Base-by-base conservation (phyloP, 2,888 invertebrate species). In the Hedya salicella region DNA sequence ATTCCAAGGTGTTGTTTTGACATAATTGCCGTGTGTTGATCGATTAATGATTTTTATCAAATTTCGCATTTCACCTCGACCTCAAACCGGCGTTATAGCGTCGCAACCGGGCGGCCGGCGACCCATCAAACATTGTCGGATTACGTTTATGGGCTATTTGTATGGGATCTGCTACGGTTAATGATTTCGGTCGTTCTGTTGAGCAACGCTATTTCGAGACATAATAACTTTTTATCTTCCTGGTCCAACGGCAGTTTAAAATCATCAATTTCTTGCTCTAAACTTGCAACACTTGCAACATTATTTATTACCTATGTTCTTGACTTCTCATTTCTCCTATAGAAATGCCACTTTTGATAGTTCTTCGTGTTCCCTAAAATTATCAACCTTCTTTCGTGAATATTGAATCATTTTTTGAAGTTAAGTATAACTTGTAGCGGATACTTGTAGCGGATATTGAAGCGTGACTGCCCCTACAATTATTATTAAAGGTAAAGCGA, bases 111-210 rank as follows among this genome's bases (percentile, higher is more conserved):
- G 71, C 75, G 71, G 69, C 72, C 75, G 76, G 75, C 74, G 75
- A 78, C 79, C 83, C 84, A 86, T 87, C 86, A 81, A 87, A 85
- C 87, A 87, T 83, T 86, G 87, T 87, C 84, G 85, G 88, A 88
- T 88, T 88, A 89, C 81, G 78, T 87, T 87, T 87, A 89, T 87
- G 79, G 85, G 79, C 85, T 87, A 88, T 88, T 89, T 88, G 82
- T 88, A 87, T 86, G 83, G 84, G 86, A 85, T 89, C 86, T 83
- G 84, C 82, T 84, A 86, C 85, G 86, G 81, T 85, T 88, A 86
- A 88, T 86, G 86, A 87, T 87, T 87, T 85, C 80, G 82, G 78
- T 75, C 80, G 75, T 78, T 81, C 76, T 73, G 78, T 82, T 82
- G 78, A 73, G 82, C 78, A 82, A 82, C 78, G 79, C 81, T 82